Percentiles rank a stretch among this genome's conserved stretches.
Evolutionary conservation across 2,113 vertebrate genomes (phyloP).

Genomic region (Eublepharis macularius): DNA sequence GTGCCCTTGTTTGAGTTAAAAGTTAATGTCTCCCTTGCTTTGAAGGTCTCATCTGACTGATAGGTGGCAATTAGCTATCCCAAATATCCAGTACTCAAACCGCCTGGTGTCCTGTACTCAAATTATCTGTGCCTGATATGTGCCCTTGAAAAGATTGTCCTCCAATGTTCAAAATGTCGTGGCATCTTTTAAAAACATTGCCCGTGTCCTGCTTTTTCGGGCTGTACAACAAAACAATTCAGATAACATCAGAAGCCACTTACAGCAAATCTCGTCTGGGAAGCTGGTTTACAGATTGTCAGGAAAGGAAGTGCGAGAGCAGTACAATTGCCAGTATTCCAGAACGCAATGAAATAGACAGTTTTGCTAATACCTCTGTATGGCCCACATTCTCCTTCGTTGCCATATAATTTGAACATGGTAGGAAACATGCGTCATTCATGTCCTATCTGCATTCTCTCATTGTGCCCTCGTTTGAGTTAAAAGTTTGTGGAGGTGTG

Average conservation of each 20-base stretch:
- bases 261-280: slow-evolving; percentile 2
- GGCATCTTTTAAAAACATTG: background rate
- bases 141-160: slow-evolving; percentile 24
- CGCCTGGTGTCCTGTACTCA: too few species aligned
- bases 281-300: slow-evolving; percentile 25
- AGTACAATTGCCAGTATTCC: background rate
- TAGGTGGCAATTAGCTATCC: background rate
- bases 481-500: background rate
- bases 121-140: background rate
- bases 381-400: background rate
- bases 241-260: slow-evolving; percentile 27
- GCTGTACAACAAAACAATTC: background rate
- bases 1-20: background rate
- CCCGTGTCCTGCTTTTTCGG: background rate
- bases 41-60: background rate
- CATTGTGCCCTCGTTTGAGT: background rate
- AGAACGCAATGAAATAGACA: background rate
- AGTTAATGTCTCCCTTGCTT: background rate
- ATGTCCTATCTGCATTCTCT: background rate
- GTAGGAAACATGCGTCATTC: background rate
- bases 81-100: background rate
- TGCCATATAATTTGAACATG: slow-evolving; percentile 1
- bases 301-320: background rate
- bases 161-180: background rate
- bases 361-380: background rate